phyloP scores from a whole-genome alignment of 2,113 vertebrate species.

The Microcebus jonahi region DNA sequence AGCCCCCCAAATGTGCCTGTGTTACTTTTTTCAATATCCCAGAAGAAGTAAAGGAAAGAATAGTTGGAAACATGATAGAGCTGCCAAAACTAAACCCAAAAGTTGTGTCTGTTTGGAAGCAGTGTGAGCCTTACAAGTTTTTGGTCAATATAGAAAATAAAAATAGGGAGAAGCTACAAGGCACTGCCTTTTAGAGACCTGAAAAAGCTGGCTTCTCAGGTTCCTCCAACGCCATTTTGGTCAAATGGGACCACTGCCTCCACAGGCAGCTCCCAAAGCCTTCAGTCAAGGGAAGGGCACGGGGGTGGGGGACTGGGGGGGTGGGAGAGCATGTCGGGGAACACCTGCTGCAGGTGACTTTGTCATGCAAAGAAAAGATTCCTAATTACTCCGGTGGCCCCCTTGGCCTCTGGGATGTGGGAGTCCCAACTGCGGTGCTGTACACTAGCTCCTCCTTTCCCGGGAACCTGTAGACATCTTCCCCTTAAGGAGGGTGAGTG shows the following conservation, averaged over 20 bases:
- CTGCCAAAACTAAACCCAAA: neutral
- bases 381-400: neutral
- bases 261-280: neutral
- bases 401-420: neutral
- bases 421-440: neutral
- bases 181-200: neutral
- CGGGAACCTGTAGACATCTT: neutral
- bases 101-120: neutral
- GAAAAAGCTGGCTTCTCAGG: neutral
- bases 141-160: neutral
- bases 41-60: neutral
- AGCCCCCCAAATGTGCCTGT: neutral
- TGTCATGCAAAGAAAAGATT: neutral
- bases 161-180: neutral
- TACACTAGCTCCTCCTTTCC: neutral
- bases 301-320: no score
- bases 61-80: neutral
- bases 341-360: neutral
- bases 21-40: neutral
- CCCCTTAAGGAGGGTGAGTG: neutral
- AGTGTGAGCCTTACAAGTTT: neutral
- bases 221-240: neutral
- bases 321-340: neutral
- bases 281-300: neutral
- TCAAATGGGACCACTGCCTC: neutral